These are phyloP conservation scores for Eciton burchellii DNA, from an alignment of 1,140 invertebrate genomes.

Conservation along the genomic window DNA sequence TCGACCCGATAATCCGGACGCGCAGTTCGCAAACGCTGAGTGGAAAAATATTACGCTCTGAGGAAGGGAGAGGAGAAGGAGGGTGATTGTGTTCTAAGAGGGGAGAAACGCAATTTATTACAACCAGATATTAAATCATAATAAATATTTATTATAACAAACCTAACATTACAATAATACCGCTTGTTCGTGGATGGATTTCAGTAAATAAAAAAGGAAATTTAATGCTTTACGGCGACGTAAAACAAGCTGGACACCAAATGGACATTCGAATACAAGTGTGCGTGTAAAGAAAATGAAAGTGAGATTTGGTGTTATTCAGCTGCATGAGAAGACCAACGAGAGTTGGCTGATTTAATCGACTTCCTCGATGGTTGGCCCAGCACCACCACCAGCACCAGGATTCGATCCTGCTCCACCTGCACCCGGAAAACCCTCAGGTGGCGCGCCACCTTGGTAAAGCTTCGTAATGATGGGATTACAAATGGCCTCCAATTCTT, in stretches of 20 bases:
- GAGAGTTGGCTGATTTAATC: conserved; percentile 84
- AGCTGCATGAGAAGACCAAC: neutral
- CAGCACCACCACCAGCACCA: conserved; percentile 81
- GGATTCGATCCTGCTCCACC: conserved; percentile 28
- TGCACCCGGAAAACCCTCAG: conserved; percentile 85
- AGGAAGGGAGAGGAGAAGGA: too few relatives aligned
- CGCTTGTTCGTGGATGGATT: neutral
- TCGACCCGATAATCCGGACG: conserved; percentile 54
- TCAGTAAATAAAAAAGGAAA: conserved; percentile 42
- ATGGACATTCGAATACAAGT: neutral
- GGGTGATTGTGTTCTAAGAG: neutral
- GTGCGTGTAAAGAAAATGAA: conserved; percentile 5
- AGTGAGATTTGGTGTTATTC: neutral
- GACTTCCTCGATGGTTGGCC: conserved; percentile 90
- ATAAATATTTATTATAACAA: conserved; percentile 62
- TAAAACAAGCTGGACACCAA: neutral
- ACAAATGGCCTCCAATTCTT: conserved; percentile 94
- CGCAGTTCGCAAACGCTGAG: neutral
- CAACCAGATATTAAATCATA: conserved; percentile 24
- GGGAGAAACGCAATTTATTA: neutral
- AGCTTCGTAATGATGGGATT: conserved; percentile 94
- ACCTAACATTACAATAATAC: conserved; percentile 10
- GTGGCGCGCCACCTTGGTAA: conserved; percentile 88
- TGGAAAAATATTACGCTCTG: neutral
- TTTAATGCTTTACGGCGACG: neutral